These are phyloP conservation scores for Brevipalpus yothersi DNA, from an alignment of 1,140 invertebrate genomes.

Conservation along the genomic window DNA sequence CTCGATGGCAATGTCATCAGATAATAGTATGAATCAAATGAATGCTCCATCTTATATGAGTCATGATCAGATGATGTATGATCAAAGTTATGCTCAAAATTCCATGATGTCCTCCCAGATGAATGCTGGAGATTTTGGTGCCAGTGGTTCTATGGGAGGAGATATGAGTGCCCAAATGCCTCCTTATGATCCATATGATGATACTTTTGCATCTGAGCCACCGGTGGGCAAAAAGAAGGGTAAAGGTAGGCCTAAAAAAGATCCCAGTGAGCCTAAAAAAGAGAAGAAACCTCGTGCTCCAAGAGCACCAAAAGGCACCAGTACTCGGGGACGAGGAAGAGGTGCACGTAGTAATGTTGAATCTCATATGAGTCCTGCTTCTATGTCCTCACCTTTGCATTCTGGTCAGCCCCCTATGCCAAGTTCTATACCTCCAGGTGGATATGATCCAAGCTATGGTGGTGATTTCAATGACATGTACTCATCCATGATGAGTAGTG, in stretches of 20 bases:
- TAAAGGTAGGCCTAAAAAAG: slow-evolving; percentile 11
- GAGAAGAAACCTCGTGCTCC: slow-evolving; percentile 10
- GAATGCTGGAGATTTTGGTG: neutral
- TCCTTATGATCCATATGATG: slow-evolving; percentile 10
- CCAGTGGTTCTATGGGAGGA: neutral
- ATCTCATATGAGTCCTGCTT: neutral
- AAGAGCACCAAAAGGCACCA: slow-evolving; percentile 2
- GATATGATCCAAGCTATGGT: slow-evolving; percentile 1
- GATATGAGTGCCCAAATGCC: slow-evolving; percentile 2
- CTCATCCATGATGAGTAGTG: neutral
- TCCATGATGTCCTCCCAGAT: neutral
- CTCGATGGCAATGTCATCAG: neutral
- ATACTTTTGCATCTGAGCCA: slow-evolving; percentile 6
- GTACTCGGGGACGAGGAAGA: slow-evolving; percentile 2
- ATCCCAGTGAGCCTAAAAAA: slow-evolving; percentile 6
- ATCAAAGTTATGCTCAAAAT: slow-evolving; percentile 5
- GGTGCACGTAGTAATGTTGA: neutral
- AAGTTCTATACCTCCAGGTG: neutral
- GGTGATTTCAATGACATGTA: neutral
- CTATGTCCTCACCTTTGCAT: neutral
- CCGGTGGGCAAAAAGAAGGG: slow-evolving; percentile 5
- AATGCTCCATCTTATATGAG: neutral
- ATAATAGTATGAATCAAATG: neutral
- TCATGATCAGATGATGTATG: slow-evolving; percentile 1
- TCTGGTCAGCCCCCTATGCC: neutral